phyloP scores from a whole-genome alignment of 2,113 vertebrate genomes.

The Panthera leo region DNA sequence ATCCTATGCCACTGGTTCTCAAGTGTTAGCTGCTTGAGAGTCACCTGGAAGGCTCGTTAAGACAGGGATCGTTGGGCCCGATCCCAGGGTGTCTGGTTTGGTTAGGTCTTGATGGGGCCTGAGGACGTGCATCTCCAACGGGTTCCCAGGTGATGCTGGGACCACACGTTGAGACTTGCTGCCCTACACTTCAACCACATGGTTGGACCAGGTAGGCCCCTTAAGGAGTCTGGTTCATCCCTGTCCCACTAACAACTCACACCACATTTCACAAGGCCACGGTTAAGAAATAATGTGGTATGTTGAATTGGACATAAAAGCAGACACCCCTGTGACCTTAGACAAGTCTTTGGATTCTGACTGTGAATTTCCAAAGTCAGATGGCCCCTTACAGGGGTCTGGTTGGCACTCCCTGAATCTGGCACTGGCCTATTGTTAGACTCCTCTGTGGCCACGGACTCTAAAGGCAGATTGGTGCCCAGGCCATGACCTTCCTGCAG shows the following conservation, averaged over 20 bases:
- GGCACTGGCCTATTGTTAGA: background rate
- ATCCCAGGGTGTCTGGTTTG: background rate
- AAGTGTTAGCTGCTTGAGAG: background rate
- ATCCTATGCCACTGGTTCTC: background rate
- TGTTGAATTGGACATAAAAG: background rate
- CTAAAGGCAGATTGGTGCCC: background rate
- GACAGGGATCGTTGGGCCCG: background rate
- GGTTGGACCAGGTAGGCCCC: background rate
- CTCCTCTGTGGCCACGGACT: background rate
- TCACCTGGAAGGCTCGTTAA: background rate
- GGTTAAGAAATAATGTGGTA: rapidly evolving
- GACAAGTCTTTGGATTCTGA: slow-evolving; percentile 36
- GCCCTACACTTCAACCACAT: too few species aligned
- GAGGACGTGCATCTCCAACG: background rate
- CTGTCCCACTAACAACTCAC: background rate
- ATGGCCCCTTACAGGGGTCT: background rate
- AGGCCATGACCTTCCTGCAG: slow-evolving; percentile 14
- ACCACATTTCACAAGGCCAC: background rate
- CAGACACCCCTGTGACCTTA: background rate
- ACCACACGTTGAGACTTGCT: background rate
- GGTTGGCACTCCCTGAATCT: background rate
- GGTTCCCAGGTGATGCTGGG: background rate
- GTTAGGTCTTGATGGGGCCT: background rate
- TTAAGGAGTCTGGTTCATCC: background rate
- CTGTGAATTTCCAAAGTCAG: background rate